Base-by-base conservation (phyloP, 2,888 invertebrate species). In the Platerodrilus igneus region DNA sequence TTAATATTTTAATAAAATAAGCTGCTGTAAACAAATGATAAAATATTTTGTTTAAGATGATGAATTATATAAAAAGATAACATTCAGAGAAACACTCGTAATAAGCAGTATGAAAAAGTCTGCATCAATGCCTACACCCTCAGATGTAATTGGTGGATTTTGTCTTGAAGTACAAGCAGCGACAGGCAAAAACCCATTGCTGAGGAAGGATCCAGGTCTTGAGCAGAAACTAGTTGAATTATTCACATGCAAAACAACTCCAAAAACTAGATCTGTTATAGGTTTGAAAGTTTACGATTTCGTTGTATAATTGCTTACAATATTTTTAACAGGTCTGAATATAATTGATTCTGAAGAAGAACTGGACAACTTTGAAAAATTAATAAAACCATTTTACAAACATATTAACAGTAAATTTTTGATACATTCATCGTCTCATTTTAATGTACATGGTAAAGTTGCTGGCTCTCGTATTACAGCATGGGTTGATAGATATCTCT, bases 401-500 rank as follows among this genome's bases (percentile, higher is more conserved):
- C 50, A 73, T 52, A 67, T 69, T 21, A 67, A 64, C 51, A 66
- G 64, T 34, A 78, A 77, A 57, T 75, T 81, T 56, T 64, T 78
- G 5, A 71, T 81, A 4, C 77, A 78, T 64, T 65, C 77, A 6
- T 75, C 77, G 16, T 77, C 78, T 10, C 73, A 78, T 52, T 74
- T 79, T 31, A 73, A 74, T 23, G 69, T 73, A 37, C 70, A 75
- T 54, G 76, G 73, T 19, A 70, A 68, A 38, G 75, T 75, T 56
- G 74, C 73, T 38, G 77, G 79, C 7, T 74, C 77, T 7, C 75
- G 75, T 52, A 68, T 80, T 39, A 73, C 78, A 31, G 72, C 76
- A 50, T 78, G 78, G 62, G 63, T 76, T 41, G 77, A 78, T 50
- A 66, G 69, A 44, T 74, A 77, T 53, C 67, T 80, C 35, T 78